A percentile compares a stretch with the other conserved stretches of the same genome.
These are phyloP conservation scores for Emydocephalus ijimae DNA, from an alignment of 2,113 vertebrate genomes.

Conservation along the genomic window DNA sequence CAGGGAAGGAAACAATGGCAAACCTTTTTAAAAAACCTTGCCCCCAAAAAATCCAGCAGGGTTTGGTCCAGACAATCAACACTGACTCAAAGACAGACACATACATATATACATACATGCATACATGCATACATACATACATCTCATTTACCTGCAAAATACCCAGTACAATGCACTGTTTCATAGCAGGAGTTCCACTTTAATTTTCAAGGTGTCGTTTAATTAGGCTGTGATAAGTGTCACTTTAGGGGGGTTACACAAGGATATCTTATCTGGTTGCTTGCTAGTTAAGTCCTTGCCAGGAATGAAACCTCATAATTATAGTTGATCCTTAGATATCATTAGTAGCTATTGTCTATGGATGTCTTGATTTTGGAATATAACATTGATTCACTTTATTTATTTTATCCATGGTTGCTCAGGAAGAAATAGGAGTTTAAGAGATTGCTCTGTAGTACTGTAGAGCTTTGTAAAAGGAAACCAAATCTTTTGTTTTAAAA, in stretches of 20 bases:
- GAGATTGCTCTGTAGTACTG: neutral
- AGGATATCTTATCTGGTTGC: neutral
- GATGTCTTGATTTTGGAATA: neutral
- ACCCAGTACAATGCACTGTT: accelerated
- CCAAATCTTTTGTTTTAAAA: neutral
- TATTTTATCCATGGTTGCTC: neutral
- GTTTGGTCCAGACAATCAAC: neutral
- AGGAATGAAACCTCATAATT: neutral
- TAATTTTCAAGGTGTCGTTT: slow-evolving; percentile 1
- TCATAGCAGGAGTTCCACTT: neutral
- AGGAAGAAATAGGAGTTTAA: neutral
- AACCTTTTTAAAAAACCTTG: neutral
- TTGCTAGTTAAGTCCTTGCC: neutral
- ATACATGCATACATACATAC: neutral
- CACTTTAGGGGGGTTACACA: neutral
- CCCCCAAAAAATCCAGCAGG: neutral
- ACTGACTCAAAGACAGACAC: neutral
- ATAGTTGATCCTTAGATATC: neutral
- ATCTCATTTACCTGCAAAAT: neutral
- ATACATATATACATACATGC: too few relatives aligned
- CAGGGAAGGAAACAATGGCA: neutral
- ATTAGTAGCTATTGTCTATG: neutral
- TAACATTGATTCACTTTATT: neutral
- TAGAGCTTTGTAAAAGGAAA: neutral
- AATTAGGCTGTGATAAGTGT: accelerated